Conservation (phyloP, 2,113 vertebrate genomes). For the Ageneiosus marmoratus region DNA sequence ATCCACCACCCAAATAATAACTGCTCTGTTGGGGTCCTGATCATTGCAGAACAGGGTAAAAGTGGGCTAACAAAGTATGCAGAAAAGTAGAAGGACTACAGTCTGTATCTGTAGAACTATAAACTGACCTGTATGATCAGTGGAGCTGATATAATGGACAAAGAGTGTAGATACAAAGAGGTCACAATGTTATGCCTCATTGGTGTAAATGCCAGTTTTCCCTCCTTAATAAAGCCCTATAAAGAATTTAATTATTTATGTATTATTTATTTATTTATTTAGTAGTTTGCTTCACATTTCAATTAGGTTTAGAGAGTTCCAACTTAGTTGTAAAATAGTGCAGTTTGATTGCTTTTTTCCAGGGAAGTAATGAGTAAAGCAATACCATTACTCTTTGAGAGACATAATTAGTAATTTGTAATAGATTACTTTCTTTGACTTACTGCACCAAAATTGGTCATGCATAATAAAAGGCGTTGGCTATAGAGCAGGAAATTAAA, state of each 20-base stretch:
- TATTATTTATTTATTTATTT: neutral
- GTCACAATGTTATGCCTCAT: no score
- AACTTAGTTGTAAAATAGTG: neutral
- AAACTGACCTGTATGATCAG: no score
- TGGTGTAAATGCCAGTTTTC: no score
- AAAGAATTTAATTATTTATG: neutral
- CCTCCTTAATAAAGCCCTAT: neutral
- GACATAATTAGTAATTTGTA: constrained; percentile 34
- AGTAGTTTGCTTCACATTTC: neutral
- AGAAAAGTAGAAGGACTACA: no score
- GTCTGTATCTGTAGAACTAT: no score
- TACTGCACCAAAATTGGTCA: constrained; percentile 13
- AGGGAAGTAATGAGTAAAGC: constrained; percentile 8
- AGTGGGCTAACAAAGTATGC: no score
- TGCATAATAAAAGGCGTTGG: constrained; percentile 20
- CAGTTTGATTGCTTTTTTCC: neutral
- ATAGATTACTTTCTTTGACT: constrained; percentile 18
- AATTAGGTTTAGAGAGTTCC: neutral
- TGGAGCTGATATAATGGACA: no score
- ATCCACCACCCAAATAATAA: no score
- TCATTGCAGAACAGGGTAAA: no score
- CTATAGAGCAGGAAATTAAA: constrained; percentile 4
- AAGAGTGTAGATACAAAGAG: no score
- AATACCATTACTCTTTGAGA: constrained; percentile 4
- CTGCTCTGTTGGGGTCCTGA: no score